Conservation (phyloP, 2,888 invertebrate genomes). For the Kuschelorhynchus macadamiae region DNA sequence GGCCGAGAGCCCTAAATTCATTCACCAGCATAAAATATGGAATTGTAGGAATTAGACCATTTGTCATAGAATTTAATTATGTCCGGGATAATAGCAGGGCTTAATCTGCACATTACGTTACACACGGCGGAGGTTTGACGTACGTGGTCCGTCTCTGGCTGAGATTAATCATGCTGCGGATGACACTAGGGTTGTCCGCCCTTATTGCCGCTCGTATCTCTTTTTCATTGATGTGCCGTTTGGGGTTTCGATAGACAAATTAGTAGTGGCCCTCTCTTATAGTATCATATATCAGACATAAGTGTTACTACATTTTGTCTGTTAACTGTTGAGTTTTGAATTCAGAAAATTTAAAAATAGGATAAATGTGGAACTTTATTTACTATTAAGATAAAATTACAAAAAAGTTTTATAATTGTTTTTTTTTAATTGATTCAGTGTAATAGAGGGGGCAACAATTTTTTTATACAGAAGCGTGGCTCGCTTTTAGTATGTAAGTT, state of each 20-base stretch:
- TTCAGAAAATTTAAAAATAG: too few species aligned
- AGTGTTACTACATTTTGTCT: too few species aligned
- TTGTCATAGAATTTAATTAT: conserved; percentile 39
- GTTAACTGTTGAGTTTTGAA: too few species aligned
- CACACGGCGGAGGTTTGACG: conserved; percentile 23
- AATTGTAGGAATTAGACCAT: conserved; percentile 22
- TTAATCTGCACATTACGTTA: conserved; percentile 18
- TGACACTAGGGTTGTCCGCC: conserved; percentile 24
- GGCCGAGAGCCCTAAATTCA: not conserved
- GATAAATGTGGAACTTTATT: too few species aligned
- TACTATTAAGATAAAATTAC: too few species aligned
- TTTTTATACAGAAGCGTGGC: too few species aligned
- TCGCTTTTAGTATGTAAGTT: too few species aligned
- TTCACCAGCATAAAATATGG: conserved; percentile 18
- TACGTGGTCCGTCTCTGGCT: conserved; percentile 19
- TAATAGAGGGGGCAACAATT: too few species aligned
- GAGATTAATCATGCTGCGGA: conserved; percentile 35
- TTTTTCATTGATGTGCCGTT: conserved; percentile 13
- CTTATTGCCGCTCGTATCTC: not conserved
- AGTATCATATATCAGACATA: too few species aligned
- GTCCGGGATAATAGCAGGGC: conserved; percentile 28
- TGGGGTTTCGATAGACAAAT: conserved; percentile 16
- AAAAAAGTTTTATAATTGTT: too few species aligned
- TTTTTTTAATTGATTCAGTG: too few species aligned
- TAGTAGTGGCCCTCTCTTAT: too few species aligned